Conservation (phyloP, 2,888 invertebrate species). For the Drosophila pseudotalamancana region DNA sequence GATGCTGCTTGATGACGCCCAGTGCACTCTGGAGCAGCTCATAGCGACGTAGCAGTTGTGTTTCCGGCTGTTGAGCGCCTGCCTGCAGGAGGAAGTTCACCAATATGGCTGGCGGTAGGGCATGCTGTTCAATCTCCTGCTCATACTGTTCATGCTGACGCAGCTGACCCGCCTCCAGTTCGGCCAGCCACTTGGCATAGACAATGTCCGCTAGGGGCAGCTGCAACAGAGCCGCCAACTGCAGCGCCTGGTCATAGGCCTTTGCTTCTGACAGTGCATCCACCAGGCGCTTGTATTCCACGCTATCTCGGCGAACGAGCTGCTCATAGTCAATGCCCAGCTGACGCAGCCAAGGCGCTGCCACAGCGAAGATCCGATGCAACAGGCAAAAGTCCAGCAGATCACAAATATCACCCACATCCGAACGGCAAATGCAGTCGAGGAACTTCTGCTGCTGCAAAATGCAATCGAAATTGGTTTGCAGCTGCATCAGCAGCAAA, state of each 20-base stretch:
- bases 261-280: slow-evolving; percentile 84
- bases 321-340: slow-evolving; percentile 73
- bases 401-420: slow-evolving; percentile 86
- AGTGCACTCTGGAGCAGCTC: slow-evolving; percentile 82
- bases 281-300: slow-evolving; percentile 85
- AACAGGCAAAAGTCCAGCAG: slow-evolving; percentile 85
- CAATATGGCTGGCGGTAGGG: slow-evolving; percentile 87
- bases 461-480: slow-evolving; percentile 87
- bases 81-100: slow-evolving; percentile 87
- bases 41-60: slow-evolving; percentile 84
- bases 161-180: slow-evolving; percentile 83
- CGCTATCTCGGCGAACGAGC: slow-evolving; percentile 74
- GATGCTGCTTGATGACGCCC: slow-evolving; percentile 82
- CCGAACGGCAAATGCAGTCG: slow-evolving; percentile 86
- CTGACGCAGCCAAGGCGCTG: slow-evolving; percentile 77
- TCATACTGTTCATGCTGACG: slow-evolving; percentile 86
- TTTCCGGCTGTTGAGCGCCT: slow-evolving; percentile 85
- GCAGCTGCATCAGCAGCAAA: slow-evolving; percentile 87
- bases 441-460: slow-evolving; percentile 88
- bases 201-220: slow-evolving; percentile 85
- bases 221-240: slow-evolving; percentile 84
- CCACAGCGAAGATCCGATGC: slow-evolving; percentile 86
- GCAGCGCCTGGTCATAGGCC: slow-evolving; percentile 85
- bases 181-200: slow-evolving; percentile 85
- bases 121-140: slow-evolving; percentile 86